Conservation (phyloP, 2,113 vertebrate genomes). For the Accipiter cooperii region DNA sequence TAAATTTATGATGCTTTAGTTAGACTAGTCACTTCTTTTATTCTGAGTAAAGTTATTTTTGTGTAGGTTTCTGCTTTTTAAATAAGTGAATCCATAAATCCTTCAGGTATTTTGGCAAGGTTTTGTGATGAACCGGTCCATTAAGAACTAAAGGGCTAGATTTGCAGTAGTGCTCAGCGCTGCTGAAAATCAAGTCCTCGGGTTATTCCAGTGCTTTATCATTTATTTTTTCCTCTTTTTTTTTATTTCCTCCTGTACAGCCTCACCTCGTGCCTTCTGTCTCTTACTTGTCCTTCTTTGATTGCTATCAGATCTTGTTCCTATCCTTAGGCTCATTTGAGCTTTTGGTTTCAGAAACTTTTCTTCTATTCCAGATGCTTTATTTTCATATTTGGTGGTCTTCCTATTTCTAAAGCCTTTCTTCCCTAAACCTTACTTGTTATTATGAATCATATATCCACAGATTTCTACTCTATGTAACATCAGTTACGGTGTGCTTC, state of each 20-base stretch:
- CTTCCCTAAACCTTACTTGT: background rate
- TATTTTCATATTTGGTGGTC: background rate
- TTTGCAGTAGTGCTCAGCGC: background rate
- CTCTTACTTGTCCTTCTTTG: background rate
- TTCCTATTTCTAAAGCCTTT: background rate
- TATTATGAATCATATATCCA: background rate
- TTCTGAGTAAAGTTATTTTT: background rate
- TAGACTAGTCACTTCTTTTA: background rate
- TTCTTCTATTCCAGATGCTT: background rate
- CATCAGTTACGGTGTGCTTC: background rate
- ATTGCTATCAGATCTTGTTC: background rate
- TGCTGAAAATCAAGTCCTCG: background rate
- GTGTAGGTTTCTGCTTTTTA: background rate
- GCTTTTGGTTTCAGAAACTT: background rate
- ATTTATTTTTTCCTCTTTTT: background rate
- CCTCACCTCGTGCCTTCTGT: background rate
- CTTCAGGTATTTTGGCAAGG: background rate
- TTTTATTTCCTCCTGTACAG: background rate
- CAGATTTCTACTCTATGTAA: background rate
- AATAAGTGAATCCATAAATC: conserved; percentile 17
- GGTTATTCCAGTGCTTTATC: background rate
- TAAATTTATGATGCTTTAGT: background rate
- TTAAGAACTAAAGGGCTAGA: background rate
- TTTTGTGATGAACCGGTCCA: background rate
- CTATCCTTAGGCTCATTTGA: background rate